A percentile compares a stretch with the other conserved stretches of the same genome.
phyloP scores from a whole-genome alignment of 2,113 vertebrate species.

The Pituophis catenifer region DNA sequence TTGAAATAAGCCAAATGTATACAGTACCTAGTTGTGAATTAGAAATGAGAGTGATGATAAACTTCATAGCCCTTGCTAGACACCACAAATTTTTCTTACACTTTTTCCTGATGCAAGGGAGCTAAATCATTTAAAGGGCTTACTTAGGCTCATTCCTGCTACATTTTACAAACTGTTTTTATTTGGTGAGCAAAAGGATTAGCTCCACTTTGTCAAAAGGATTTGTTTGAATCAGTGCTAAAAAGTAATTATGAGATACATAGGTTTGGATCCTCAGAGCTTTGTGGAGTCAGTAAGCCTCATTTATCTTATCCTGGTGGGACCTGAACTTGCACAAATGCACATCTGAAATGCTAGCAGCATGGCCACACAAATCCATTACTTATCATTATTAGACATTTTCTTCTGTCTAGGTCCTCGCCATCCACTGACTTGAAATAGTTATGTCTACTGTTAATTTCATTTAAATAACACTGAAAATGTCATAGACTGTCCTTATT shows the following conservation, averaged over 20 bases:
- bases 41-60: not conserved
- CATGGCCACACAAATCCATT: not conserved
- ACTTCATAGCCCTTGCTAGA: not conserved
- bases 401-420: constrained; percentile 13
- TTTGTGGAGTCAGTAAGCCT: not conserved
- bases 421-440: not conserved
- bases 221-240: not conserved
- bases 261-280: not conserved
- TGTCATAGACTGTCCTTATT: not conserved
- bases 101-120: not conserved
- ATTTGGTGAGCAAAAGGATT: not conserved
- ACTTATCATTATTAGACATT: not conserved
- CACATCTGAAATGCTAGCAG: not conserved
- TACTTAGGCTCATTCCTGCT: not conserved
- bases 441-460: not conserved
- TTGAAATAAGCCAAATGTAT: not conserved
- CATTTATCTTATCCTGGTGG: not conserved
- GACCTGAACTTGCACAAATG: not conserved
- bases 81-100: not conserved
- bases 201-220: not conserved
- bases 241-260: not conserved
- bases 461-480: not conserved
- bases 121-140: not conserved
- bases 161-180: not conserved
- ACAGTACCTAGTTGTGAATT: not conserved